These are phyloP conservation scores for Linnaemya tessellans DNA, from an alignment of 2,888 invertebrate species.

Conservation along the genomic window DNA sequence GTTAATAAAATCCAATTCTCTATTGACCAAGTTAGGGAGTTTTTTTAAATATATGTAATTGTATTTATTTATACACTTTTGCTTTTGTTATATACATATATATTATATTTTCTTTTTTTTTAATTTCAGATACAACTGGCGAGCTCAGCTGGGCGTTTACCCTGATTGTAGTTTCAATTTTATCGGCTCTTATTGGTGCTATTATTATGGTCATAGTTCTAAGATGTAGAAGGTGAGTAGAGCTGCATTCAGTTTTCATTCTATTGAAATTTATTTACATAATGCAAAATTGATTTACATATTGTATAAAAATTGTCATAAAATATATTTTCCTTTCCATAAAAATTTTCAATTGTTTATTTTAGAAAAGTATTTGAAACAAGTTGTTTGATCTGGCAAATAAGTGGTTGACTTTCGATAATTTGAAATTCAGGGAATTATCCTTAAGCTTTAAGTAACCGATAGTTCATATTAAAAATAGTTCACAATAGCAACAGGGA, in stretches of 20 bases:
- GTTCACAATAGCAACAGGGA: no score
- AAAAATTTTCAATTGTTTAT: neutral
- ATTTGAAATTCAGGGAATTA: no score
- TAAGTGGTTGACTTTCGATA: no score
- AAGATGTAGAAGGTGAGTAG: slow-evolving; percentile 85
- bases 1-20: no score
- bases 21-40: no score
- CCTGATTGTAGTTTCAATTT: slow-evolving; percentile 88
- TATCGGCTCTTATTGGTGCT: slow-evolving; percentile 89
- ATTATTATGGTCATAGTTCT: slow-evolving; percentile 89
- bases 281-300: neutral
- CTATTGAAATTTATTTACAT: neutral
- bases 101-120: slow-evolving; percentile 11
- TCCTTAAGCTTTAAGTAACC: no score
- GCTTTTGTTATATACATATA: no score
- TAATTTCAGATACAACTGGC: slow-evolving; percentile 81
- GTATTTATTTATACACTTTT: no score
- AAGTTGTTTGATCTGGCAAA: neutral
- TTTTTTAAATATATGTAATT: no score
- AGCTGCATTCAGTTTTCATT: neutral
- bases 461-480: no score
- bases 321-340: slow-evolving; percentile 7
- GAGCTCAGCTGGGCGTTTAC: slow-evolving; percentile 87
- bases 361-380: neutral
- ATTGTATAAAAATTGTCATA: neutral